phyloP scores from a whole-genome alignment of 2,113 vertebrate species.

The Suncus etruscus region DNA sequence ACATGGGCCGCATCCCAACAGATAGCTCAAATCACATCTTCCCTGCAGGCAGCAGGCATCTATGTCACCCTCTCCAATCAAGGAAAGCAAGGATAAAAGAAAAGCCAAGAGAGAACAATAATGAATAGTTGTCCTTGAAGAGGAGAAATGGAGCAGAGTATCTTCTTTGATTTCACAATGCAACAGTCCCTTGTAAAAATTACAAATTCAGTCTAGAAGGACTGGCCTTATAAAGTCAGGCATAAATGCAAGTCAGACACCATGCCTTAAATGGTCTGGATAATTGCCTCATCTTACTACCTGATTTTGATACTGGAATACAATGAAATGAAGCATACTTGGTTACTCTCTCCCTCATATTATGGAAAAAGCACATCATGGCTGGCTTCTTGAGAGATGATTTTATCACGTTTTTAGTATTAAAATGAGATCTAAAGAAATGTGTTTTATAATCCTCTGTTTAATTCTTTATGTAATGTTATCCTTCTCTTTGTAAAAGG shows the following conservation, averaged over 20 bases:
- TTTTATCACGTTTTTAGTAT: conserved; percentile 45
- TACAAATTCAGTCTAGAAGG: conserved; percentile 45
- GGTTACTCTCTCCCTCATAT: neutral
- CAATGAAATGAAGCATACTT: neutral
- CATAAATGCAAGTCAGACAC: conserved; percentile 28
- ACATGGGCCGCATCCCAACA: neutral
- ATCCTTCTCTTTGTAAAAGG: conserved; percentile 54
- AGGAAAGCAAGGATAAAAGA: neutral
- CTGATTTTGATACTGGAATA: conserved; percentile 35
- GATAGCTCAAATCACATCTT: neutral
- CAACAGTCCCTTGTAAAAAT: neutral
- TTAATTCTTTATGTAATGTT: conserved; percentile 58
- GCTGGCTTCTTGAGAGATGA: conserved; percentile 8
- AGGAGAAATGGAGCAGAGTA: neutral
- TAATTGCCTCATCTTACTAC: conserved; percentile 31
- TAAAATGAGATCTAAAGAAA: conserved; percentile 59
- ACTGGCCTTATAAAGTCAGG: conserved; percentile 28
- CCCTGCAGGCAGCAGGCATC: neutral
- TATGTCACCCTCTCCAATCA: neutral
- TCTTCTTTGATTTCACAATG: neutral
- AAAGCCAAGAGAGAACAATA: neutral
- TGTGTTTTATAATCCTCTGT: conserved; percentile 3
- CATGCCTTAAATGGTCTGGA: conserved; percentile 5
- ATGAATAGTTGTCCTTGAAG: neutral
- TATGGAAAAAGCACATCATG: neutral